Evolutionary conservation across 2,113 vertebrate species (phyloP), one percentile per base, ranked within the genome.

Genomic region (Lepisosteus oculatus): DNA sequence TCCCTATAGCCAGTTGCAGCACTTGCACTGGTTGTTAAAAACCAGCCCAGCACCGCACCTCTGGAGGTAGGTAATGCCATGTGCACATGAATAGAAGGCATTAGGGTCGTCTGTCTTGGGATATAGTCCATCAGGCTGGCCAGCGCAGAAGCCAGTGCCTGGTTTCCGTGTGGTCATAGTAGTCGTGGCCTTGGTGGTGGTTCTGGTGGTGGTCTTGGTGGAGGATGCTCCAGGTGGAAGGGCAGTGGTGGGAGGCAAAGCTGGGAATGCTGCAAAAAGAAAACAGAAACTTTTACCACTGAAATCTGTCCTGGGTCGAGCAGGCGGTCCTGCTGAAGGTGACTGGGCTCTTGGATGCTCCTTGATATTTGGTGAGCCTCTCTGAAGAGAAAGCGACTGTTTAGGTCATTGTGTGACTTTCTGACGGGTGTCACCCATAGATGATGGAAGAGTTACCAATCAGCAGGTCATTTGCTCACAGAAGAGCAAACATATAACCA

Each of bases 51-150:
- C 0, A 13, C 77, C 84, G 5, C 90, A 92, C 0, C 1, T 0
- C 0, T 8, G 72, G 13, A 68, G 0, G 15, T 79, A 70, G 7
- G 88, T 88, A 43, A 65, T 47, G 47, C 88, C 87, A n/a, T 55
- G 74, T 4, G 77, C 54, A 7, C 92, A 92, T 42, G 69, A 67
- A 70, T 90, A 92, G 79, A 86, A 92, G 54, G 56, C 73, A 14
- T 0, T 14, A 14, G 0, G 67, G 65, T 90, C 77, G 0, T 86
- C 81, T 29, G 78, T 73, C 65, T 93, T 9, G 68, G 76, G 0
- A 42, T 92, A 89, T 1, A 90, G 15, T 4, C 90, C 90, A 17
- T 93, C 88, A 6, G 83, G 77, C 73, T 86, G 91, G 8, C 83
- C 86, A 0, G 77, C 85, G 75, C 91, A 93, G 83, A 90, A 90